Base-by-base conservation (phyloP, 2,797 vertebrate genomes). In the Cetoscarus ocellatus region DNA sequence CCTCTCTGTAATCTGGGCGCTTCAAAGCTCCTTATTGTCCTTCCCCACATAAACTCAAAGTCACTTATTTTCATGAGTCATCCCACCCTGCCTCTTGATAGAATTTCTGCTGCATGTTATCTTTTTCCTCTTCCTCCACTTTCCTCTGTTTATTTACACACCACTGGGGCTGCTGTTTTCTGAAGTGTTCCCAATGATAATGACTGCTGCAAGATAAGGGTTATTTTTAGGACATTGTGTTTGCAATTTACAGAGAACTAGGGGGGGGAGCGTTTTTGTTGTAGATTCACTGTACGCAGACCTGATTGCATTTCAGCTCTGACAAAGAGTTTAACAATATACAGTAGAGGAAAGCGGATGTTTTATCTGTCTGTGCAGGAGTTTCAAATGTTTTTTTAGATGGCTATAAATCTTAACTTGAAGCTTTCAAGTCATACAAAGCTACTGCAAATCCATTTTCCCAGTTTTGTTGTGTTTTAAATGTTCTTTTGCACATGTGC, bases 211-310 rank as follows among this genome's bases (percentile, higher is more conserved):
- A 79, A 92, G 93, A 91, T 92, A 86, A 89, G 77, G 82, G 86
- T 88, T 93, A 94, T 94, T 94, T 95, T 94, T 93, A 93, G 90
- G 91, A 87, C 70, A 75, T 71, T 85, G 84, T 91, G 85, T 91
- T 89, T 91, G 88, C 78, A 85, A 87, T 89, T 86, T 76, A 82
- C 78, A 72, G 86, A 77, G 79, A 59, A 80, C 76, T 17, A 43
- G 86, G 48, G 87, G 48, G 87, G 64, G 73, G 86, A 71, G 77
- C 63, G 52, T 82, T 85, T 82, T 79, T 69, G 73, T 64, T 51
- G 53, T 85, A 56, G 61, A 70, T 77, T 88, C 61, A 79, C 63
- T 75, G 63, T 60, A 78, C 45, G 9, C 34, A 18, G 52, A 56
- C 73, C 75, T 65, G 71, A 80, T 66, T 68, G 58, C 63, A 67